A percentile compares a stretch with the other conserved stretches of the same genome.
phyloP scores from a whole-genome alignment of 2,888 invertebrate species.

The Caenorhabditis wallacei region DNA sequence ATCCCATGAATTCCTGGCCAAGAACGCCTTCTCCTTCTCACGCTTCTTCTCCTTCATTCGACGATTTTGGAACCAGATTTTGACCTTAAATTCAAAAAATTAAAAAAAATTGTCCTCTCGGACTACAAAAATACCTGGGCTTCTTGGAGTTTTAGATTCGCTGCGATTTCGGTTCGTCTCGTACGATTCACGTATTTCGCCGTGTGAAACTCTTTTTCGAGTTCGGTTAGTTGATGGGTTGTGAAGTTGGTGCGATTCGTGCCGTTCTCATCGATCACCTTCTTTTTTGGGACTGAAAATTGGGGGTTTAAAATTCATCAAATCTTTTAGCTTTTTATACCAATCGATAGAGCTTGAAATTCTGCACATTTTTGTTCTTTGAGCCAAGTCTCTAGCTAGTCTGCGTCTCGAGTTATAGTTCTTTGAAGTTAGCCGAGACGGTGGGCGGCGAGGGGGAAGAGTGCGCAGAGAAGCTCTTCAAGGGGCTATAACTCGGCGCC shows the following conservation, averaged over 20 bases:
- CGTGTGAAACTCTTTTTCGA: conserved; percentile 99
- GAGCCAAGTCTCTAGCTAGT: too few species aligned
- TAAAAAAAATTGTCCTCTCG: neutral
- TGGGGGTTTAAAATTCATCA: neutral
- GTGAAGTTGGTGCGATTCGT: conserved; percentile 94
- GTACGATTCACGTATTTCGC: conserved; percentile 98
- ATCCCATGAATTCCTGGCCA: conserved; percentile 72
- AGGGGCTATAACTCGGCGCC: too few species aligned
- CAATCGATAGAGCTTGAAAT: too few species aligned
- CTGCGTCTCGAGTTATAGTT: too few species aligned
- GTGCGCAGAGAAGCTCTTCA: too few species aligned
- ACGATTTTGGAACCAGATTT: conserved; percentile 99
- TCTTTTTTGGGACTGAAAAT: conserved; percentile 70
- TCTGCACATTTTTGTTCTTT: too few species aligned
- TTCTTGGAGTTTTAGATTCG: conserved; percentile 95
- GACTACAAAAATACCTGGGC: conserved; percentile 88
- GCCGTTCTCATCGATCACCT: conserved; percentile 73
- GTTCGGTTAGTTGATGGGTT: conserved; percentile 98
- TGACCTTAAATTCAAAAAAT: conserved; percentile 85
- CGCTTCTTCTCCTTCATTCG: conserved; percentile 99
- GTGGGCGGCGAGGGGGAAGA: too few species aligned
- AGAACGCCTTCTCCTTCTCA: conserved; percentile 88
- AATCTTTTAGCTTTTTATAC: too few species aligned
- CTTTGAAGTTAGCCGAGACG: too few species aligned
- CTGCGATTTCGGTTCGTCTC: conserved; percentile 97